Conservation (phyloP, 2,113 vertebrate species). For the Anser brachyrhynchus region DNA sequence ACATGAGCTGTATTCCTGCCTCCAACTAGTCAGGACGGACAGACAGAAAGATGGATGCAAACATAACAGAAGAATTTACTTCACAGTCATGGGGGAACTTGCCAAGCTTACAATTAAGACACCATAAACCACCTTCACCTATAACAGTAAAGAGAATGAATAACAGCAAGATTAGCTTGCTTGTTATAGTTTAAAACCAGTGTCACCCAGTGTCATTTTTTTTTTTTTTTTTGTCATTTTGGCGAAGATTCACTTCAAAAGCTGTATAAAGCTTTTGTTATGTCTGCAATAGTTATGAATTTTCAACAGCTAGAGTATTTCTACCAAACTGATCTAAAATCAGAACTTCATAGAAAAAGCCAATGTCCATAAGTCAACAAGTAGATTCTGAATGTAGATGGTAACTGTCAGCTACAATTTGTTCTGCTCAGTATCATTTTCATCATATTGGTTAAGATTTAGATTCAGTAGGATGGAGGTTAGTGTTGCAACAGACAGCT, state of each 20-base stretch:
- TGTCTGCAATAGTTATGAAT: background rate
- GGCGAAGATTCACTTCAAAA: background rate
- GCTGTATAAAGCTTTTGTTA: background rate
- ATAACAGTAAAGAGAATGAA: background rate
- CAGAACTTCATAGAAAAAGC: background rate
- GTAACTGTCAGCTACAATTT: background rate
- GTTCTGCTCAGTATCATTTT: background rate
- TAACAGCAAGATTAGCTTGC: rapidly evolving
- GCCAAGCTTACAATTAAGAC: background rate
- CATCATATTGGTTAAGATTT: background rate
- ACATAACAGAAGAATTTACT: background rate
- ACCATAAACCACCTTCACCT: background rate
- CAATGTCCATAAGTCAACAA: background rate
- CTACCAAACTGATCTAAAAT: background rate
- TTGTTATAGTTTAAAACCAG: rapidly evolving
- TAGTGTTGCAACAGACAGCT: background rate
- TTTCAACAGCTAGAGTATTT: background rate
- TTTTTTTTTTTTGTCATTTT: background rate
- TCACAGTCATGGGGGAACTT: background rate
- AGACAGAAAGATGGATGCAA: background rate
- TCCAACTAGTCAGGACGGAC: background rate
- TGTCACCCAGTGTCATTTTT: no score
- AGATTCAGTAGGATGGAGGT: background rate
- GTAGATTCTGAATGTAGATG: background rate
- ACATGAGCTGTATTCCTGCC: rapidly evolving